Evolutionary conservation across 2,113 vertebrate genomes (phyloP), one percentile per base, ranked within the genome.

Genomic region (Theristicus caerulescens): DNA sequence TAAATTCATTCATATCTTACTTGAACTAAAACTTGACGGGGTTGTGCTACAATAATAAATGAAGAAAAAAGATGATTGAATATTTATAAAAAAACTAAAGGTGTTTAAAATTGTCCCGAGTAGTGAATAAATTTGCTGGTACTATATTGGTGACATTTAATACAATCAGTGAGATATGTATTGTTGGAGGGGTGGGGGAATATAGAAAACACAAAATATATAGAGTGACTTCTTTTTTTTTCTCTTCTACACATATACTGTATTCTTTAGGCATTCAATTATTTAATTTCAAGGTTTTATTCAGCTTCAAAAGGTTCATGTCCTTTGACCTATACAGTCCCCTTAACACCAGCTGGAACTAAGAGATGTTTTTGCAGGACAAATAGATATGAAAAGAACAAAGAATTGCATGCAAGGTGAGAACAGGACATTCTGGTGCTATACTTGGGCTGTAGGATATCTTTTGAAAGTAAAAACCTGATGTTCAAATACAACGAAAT

Each of bases 371-470:
- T 97, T 91, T 88, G 55, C 93, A 87, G 90, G 88, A 94, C 71
- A 94, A 88, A 93, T 80, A 69, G 90, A 57, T 29, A 32, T 86
- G 65, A 94, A 92, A 95, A 90, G 85, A 95, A 81, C 49, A 89
- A 94, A 96, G 95, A 91, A 40, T 21, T 34, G 17, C 59, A 93
- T 91, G 69, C 42, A 64, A 86, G 91, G 73, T 58, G 69, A 93
- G 88, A 95, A 93, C 55, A 86, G 52, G 73, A 76, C 14, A 36
- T 82, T 77, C 82, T 72, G 25, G 26, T 87, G 13, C 38, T 95
- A 27, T 65, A 54, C 40, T 49, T 83, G 32, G 29, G 29, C 79
- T 90, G 18, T 49, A 51, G 61, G 81, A 42, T 78, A 27, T 32
- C 77, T 84, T 90, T 95, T 89, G 61, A 89, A 91, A 74, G 55